These are phyloP conservation scores for Corythornis cristatus DNA, from an alignment of 2,113 vertebrate genomes.

Conservation along the genomic window DNA sequence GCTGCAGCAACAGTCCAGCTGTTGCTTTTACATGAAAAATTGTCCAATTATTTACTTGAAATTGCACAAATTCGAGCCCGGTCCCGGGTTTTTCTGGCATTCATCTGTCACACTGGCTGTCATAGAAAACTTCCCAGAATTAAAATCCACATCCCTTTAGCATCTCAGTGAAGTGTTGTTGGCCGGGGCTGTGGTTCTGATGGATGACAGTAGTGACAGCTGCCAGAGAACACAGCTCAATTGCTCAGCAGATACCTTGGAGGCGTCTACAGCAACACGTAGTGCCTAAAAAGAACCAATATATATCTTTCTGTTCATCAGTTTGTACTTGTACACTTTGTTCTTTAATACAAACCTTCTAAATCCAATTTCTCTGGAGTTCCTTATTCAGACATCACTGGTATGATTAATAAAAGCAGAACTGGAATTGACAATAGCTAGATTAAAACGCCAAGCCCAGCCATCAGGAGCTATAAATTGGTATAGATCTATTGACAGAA, in stretches of 20 bases:
- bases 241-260: slow-evolving; percentile 59
- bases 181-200: slow-evolving; percentile 38
- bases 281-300: slow-evolving; percentile 18
- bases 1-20: neutral
- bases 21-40: slow-evolving; percentile 1
- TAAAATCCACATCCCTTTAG: slow-evolving; percentile 62
- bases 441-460: neutral
- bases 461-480: neutral
- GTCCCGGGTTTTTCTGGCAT: neutral
- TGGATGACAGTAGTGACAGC: slow-evolving; percentile 64
- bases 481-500: neutral
- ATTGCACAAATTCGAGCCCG: neutral
- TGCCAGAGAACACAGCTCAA: slow-evolving; percentile 56
- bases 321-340: slow-evolving; percentile 1
- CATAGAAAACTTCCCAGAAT: slow-evolving; percentile 61
- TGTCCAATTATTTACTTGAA: slow-evolving; percentile 19
- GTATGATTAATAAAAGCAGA: slow-evolving; percentile 43
- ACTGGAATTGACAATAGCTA: slow-evolving; percentile 23
- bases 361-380: slow-evolving; percentile 40
- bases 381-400: slow-evolving; percentile 19
- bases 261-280: slow-evolving; percentile 46
- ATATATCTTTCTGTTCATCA: neutral
- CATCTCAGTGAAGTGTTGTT: slow-evolving; percentile 50
- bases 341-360: slow-evolving; percentile 44
- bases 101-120: slow-evolving; percentile 52